Evolutionary conservation across 2,888 invertebrate genomes (phyloP).

Genomic region (Cyclophora albipunctata): DNA sequence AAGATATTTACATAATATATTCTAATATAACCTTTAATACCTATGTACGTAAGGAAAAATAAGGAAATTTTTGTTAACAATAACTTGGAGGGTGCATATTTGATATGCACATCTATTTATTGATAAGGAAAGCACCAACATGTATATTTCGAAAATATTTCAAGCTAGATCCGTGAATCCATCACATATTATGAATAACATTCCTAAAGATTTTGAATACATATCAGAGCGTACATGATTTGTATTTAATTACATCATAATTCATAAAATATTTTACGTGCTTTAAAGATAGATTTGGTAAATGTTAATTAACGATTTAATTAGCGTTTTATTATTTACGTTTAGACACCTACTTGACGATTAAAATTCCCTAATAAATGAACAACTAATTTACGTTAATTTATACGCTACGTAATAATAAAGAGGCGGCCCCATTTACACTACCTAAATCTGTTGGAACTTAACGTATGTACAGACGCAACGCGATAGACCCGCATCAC

Average conservation of each 20-base stretch:
- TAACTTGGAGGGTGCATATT: constrained; percentile 45
- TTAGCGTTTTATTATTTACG: constrained; percentile 42
- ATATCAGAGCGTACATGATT: no score
- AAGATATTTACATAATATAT: constrained; percentile 44
- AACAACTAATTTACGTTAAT: constrained; percentile 46
- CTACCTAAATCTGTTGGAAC: constrained; percentile 29
- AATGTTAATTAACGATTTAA: constrained; percentile 49
- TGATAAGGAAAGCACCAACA: constrained; percentile 47
- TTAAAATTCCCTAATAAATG: constrained; percentile 58
- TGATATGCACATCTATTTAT: constrained; percentile 45
- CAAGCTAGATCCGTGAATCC: constrained; percentile 26
- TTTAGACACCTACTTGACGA: constrained; percentile 53
- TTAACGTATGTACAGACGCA: constrained; percentile 11
- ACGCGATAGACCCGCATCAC: constrained; percentile 5
- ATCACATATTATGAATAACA: constrained; percentile 6
- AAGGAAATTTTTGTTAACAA: constrained; percentile 42
- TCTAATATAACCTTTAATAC: constrained; percentile 29
- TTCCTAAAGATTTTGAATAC: constrained; percentile 12
- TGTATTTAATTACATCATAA: constrained; percentile 5
- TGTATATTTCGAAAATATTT: constrained; percentile 39
- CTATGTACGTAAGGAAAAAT: constrained; percentile 35
- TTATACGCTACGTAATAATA: constrained; percentile 48
- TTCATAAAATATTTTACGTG: constrained; percentile 26
- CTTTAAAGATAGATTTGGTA: constrained; percentile 63
- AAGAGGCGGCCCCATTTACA: constrained; percentile 70